phyloP scores from a whole-genome alignment of 2,888 invertebrate genomes.

The Cephus spinipes region DNA sequence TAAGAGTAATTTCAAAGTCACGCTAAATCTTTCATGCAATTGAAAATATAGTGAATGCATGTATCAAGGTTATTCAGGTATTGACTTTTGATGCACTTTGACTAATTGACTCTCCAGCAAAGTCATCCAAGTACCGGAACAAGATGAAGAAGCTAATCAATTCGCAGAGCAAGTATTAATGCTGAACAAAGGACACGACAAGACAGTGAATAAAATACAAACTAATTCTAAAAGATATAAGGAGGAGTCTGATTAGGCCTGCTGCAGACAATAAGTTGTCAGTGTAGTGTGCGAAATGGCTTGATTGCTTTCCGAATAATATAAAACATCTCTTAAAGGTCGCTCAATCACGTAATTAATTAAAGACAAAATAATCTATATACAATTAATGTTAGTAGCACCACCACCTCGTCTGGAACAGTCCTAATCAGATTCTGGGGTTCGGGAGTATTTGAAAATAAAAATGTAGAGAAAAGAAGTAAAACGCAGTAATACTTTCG shows the following conservation, averaged over 20 bases:
- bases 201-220: neutral
- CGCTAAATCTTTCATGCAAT: neutral
- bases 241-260: constrained; percentile 65
- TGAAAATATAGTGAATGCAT: neutral
- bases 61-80: neutral
- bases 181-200: neutral
- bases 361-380: neutral
- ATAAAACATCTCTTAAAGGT: neutral
- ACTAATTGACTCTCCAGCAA: neutral
- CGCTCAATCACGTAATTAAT: neutral
- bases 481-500: neutral
- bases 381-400: constrained; percentile 2
- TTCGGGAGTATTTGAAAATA: constrained; percentile 45
- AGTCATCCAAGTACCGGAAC: neutral
- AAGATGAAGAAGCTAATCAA: neutral
- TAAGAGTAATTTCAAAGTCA: neutral
- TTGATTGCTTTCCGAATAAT: constrained; percentile 10
- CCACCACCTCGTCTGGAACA: constrained; percentile 65
- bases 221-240: neutral
- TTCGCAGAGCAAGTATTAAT: neutral
- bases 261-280: constrained; percentile 46
- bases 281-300: constrained; percentile 19
- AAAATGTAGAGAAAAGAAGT: constrained; percentile 43
- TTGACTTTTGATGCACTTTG: neutral
- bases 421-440: constrained; percentile 66